These are phyloP conservation scores for Magallana angulata DNA, from an alignment of 1,140 invertebrate species.

Conservation along the genomic window DNA sequence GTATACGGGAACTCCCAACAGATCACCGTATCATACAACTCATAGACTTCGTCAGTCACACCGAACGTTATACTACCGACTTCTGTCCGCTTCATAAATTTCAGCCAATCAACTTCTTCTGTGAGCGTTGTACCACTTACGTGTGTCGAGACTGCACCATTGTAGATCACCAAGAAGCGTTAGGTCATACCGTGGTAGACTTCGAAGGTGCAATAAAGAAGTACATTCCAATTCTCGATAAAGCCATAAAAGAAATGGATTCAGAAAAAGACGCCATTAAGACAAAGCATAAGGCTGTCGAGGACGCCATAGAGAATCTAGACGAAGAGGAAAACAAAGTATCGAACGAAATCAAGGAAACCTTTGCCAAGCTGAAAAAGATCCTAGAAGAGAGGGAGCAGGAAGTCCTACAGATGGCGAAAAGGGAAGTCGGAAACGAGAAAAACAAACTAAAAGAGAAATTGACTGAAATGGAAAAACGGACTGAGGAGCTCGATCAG, in stretches of 20 bases:
- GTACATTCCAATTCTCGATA: conserved; percentile 66
- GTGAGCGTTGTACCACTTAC: conserved; percentile 66
- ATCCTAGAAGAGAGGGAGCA: conserved; percentile 66
- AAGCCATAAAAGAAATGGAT: conserved; percentile 64
- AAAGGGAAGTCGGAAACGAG: conserved; percentile 64
- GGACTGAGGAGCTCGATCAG: conserved; percentile 48
- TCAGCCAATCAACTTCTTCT: conserved; percentile 74
- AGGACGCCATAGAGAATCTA: conserved; percentile 57
- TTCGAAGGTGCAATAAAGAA: conserved; percentile 65
- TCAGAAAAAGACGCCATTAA: conserved; percentile 58
- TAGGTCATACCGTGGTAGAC: conserved; percentile 70
- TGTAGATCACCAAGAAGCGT: conserved; percentile 70
- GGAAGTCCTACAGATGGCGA: conserved; percentile 61
- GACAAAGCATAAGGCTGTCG: conserved; percentile 60
- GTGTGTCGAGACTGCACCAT: conserved; percentile 74
- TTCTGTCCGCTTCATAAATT: conserved; percentile 68
- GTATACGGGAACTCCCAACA: conserved; percentile 64
- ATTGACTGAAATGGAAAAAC: conserved; percentile 54
- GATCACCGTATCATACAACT: conserved; percentile 71
- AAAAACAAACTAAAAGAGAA: conserved; percentile 64
- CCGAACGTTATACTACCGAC: conserved; percentile 65
- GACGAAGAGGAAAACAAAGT: conserved; percentile 59
- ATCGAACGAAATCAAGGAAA: conserved; percentile 57
- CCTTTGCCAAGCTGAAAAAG: conserved; percentile 61
- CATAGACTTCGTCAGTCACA: conserved; percentile 69